Conservation (phyloP, 2,888 invertebrate genomes). For the Lumbricus terrestris region DNA sequence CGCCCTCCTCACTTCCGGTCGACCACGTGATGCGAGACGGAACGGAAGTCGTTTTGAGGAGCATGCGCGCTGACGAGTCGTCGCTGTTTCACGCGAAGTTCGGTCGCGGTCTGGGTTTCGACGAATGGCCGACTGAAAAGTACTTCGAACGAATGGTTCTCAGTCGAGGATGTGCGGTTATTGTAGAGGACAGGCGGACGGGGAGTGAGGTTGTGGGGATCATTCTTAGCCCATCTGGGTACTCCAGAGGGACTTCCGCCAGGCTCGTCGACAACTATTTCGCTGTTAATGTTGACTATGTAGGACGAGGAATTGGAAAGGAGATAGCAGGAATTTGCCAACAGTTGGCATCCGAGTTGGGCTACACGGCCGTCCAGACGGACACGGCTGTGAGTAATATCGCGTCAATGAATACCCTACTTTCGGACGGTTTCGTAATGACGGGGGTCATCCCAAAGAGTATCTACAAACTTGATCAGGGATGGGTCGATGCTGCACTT, state of each 20-base stretch:
- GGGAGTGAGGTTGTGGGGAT: not conserved
- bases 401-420: not conserved
- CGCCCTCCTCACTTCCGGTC: not conserved
- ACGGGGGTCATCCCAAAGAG: slow-evolving; percentile 10
- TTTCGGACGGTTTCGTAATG: not conserved
- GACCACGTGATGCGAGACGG: not conserved
- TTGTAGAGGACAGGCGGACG: not conserved
- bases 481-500: not conserved
- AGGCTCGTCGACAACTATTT: not conserved
- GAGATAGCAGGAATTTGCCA: not conserved
- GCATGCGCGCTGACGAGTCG: not conserved
- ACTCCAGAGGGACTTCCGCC: not conserved
- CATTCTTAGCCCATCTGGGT: not conserved
- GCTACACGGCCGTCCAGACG: not conserved
- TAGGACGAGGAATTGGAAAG: not conserved
- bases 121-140: not conserved
- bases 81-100: not conserved
- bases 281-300: not conserved
- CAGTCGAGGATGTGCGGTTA: not conserved
- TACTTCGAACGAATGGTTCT: not conserved
- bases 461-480: not conserved
- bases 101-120: not conserved
- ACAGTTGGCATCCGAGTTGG: not conserved
- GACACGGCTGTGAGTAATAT: not conserved
- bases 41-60: not conserved